Conservation (phyloP, 2,797 vertebrate genomes). For the Epinephelus malabaricus region DNA sequence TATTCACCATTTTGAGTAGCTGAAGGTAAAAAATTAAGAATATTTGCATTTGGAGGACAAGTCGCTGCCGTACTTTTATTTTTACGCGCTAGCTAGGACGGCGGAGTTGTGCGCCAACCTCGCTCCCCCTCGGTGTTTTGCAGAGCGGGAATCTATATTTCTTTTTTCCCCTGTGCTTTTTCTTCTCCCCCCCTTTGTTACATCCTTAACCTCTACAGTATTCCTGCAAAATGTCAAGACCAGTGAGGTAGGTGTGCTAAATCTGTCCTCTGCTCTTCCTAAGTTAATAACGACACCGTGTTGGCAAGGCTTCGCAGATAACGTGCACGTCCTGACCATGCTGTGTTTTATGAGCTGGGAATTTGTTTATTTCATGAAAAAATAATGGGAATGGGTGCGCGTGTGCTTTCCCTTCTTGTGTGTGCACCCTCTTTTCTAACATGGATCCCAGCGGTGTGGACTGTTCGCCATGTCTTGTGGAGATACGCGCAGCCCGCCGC, state of each 20-base stretch:
- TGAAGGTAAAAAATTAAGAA: conserved; percentile 82
- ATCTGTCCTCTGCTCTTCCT: conserved; percentile 68
- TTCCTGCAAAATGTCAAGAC: conserved; percentile 91
- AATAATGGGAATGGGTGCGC: conserved; percentile 60
- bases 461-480: conserved; percentile 73
- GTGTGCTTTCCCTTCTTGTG: conserved; percentile 29
- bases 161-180: conserved; percentile 74
- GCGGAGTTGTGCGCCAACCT: conserved; percentile 78
- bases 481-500: conserved; percentile 57
- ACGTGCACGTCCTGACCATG: conserved; percentile 74
- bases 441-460: conserved; percentile 76
- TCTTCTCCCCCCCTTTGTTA: conserved; percentile 74
- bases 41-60: conserved; percentile 74
- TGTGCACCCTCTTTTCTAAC: conserved; percentile 68
- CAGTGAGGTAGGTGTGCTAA: conserved; percentile 89
- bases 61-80: conserved; percentile 72
- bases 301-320: conserved; percentile 59
- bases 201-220: conserved; percentile 85
- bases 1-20: conserved; percentile 92
- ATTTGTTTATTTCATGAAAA: conserved; percentile 74
- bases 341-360: conserved; percentile 66
- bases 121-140: conserved; percentile 76
- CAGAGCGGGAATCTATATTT: conserved; percentile 81
- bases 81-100: conserved; percentile 75
- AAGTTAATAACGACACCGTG: conserved; percentile 60